Conservation (phyloP, 2,797 vertebrate genomes). For the Denticeps clupeoides region DNA sequence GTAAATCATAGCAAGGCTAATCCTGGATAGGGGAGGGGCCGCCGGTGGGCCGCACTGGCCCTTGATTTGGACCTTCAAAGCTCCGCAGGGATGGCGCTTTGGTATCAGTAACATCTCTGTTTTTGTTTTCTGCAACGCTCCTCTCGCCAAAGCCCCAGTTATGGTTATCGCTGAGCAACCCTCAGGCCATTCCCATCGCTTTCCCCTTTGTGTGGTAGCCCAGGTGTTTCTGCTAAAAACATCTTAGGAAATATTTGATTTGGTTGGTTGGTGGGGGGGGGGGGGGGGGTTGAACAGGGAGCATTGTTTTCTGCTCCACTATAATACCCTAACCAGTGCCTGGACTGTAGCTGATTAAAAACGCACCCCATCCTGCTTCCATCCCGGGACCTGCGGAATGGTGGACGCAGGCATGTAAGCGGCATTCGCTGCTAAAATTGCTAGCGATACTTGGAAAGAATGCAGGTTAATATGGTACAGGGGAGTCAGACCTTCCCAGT, state of each 20-base stretch:
- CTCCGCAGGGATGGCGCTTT: constrained; percentile 12
- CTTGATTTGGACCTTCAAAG: constrained; percentile 33
- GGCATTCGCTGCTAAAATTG: neutral
- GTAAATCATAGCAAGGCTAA: constrained; percentile 58
- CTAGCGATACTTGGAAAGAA: constrained; percentile 43
- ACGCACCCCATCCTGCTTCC: constrained; percentile 13
- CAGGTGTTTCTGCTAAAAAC: constrained; percentile 37
- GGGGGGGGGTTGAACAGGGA: no score
- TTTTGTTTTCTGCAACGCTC: constrained; percentile 17
- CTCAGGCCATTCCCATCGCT: constrained; percentile 6
- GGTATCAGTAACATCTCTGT: constrained; percentile 14
- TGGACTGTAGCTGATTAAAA: constrained; percentile 37
- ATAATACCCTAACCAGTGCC: constrained; percentile 19
- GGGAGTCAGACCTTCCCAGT: constrained; percentile 43
- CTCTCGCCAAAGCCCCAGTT: constrained; percentile 14
- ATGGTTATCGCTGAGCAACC: constrained; percentile 16
- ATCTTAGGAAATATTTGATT: constrained; percentile 39
- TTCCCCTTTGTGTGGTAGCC: constrained; percentile 16
- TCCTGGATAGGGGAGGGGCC: constrained; percentile 38
- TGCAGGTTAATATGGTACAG: constrained; percentile 52
- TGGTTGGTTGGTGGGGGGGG: constrained; percentile 32
- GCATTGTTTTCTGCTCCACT: constrained; percentile 33
- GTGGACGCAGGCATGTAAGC: constrained; percentile 18
- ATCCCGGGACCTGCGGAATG: constrained; percentile 11
- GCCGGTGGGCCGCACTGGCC: constrained; percentile 18